These are phyloP conservation scores for Scolopax mira DNA, from an alignment of 2,113 vertebrate genomes.

Conservation along the genomic window DNA sequence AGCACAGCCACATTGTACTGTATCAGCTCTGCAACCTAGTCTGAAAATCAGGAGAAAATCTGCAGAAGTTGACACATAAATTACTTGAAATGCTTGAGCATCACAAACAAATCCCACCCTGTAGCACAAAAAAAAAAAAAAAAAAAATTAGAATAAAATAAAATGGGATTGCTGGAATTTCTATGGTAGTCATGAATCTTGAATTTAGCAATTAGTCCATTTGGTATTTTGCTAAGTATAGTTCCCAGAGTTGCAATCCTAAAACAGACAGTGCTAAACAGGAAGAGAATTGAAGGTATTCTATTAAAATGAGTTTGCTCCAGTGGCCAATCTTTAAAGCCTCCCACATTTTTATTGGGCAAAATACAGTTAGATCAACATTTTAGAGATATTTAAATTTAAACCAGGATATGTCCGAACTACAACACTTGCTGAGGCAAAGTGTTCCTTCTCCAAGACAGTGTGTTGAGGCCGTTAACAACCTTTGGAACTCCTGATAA, in stretches of 20 bases:
- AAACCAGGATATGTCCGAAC: background rate
- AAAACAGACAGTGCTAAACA: background rate
- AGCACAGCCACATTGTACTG: background rate
- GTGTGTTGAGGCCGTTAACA: background rate
- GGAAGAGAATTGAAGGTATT: background rate
- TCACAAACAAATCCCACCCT: background rate
- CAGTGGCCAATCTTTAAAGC: conserved; percentile 10
- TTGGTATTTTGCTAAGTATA: background rate
- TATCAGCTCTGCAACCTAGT: background rate
- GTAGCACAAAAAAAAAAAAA: background rate
- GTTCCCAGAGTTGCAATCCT: conserved; percentile 12
- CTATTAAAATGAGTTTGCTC: conserved; percentile 24
- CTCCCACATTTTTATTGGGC: background rate
- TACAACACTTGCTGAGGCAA: background rate
- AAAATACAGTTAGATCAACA: background rate
- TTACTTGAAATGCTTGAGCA: background rate
- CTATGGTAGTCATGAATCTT: background rate
- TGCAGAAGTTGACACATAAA: background rate
- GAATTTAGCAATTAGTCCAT: background rate
- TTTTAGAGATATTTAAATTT: conserved; percentile 1
- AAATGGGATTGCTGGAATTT: background rate
- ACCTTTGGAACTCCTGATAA: background rate
- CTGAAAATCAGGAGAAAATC: background rate
- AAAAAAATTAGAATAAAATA: no score
- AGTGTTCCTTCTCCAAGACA: background rate